Conservation (phyloP, 2,888 invertebrate genomes). For the Euphydryas editha region DNA sequence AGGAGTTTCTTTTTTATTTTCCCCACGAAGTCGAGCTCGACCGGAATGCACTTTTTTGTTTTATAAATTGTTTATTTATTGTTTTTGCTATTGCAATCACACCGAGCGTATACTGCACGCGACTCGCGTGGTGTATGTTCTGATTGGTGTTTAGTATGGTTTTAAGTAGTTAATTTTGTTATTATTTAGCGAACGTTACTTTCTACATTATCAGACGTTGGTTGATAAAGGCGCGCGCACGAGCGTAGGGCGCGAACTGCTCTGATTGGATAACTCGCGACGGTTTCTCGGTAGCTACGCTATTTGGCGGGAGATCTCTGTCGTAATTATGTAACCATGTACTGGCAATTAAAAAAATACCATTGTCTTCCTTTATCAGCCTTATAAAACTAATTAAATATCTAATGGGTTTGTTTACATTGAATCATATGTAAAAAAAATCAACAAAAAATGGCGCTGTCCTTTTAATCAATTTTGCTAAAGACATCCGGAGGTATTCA, state of each 20-base stretch:
- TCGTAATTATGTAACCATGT: conserved; percentile 50
- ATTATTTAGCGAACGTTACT: conserved; percentile 49
- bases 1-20: conserved; percentile 53
- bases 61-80: conserved; percentile 55
- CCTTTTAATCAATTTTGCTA: too few relatives aligned
- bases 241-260: conserved; percentile 67
- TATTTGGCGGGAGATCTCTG: conserved; percentile 69
- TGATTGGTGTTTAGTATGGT: conserved; percentile 50
- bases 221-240: conserved; percentile 75
- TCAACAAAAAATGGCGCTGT: neutral
- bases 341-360: conserved; percentile 29
- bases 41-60: conserved; percentile 62
- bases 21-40: conserved; percentile 59
- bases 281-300: conserved; percentile 33
- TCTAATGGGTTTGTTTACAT: neutral
- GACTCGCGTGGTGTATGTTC: conserved; percentile 59
- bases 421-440: neutral
- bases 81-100: conserved; percentile 56
- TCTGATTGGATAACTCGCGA: conserved; percentile 70
- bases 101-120: conserved; percentile 57
- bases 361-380: conserved; percentile 17
- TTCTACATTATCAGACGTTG: conserved; percentile 61
- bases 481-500: too few relatives aligned
- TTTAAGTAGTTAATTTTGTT: conserved; percentile 57
- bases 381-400: neutral